Base-by-base conservation (phyloP, 2,797 vertebrate genomes). In the Labroides dimidiatus region DNA sequence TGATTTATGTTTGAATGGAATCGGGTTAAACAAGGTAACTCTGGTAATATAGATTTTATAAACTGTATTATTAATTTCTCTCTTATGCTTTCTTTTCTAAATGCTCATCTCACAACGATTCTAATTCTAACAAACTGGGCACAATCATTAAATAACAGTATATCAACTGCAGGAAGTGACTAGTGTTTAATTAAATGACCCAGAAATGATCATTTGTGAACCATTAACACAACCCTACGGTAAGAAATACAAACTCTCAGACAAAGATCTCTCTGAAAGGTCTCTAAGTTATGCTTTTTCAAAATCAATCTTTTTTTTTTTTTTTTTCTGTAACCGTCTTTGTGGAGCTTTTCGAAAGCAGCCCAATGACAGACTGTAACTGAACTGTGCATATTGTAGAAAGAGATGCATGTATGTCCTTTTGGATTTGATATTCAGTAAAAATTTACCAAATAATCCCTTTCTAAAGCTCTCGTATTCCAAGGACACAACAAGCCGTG, bases 351-450 rank as follows among this genome's bases (percentile, higher is more conserved):
- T 87, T 78, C 30, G 16, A 72, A 52, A 75, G 75, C 61, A 39
- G 65, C 77, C 49, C 36, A 41, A 63, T 41, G 36, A 71, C 54
- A 52, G 63, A 72, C 71, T 78, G 75, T 62, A 77, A 57, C 63
- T 23, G 75, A 86, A 78, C 65, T 83, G 75, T 89, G 84, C 83
- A 87, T 88, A 89, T 60, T 84, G 82, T 90, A 85, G 86, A 87
- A 89, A 84, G 85, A 85, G 54, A 85, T 87, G 91, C 91, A 92
- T 92, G 91, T 77, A 50, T 51, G 74, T 86, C 79, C 65, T 79
- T 78, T 67, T 75, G 74, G 72, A 69, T 89, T 88, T 84, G 79
- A 89, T 88, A 76, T 42, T 70, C 59, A 50, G 51, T 75, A 39
- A 64, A 72, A 69, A 60, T 36, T 1, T 77, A 70, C 42, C 37